phyloP scores from a whole-genome alignment of 2,113 vertebrate genomes.

The Albula goreensis region DNA sequence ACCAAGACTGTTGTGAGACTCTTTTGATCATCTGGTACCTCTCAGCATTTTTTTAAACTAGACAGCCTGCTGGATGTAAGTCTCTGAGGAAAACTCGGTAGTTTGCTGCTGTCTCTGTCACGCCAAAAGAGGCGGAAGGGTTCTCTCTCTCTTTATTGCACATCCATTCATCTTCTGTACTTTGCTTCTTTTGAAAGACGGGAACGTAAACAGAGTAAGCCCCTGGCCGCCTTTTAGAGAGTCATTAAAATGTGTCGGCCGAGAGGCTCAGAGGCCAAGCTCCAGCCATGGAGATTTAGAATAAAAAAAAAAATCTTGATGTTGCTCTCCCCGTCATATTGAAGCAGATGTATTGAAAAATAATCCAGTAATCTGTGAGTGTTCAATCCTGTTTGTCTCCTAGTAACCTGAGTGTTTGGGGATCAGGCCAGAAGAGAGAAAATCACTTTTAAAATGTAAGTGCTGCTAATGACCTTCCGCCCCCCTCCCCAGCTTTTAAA shows the following conservation, averaged over 20 bases:
- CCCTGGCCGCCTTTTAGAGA: not conserved
- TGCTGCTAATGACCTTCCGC: slow-evolving; percentile 60
- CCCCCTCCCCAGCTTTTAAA: slow-evolving; percentile 40
- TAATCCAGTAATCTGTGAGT: slow-evolving; percentile 31
- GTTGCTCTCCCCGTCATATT: slow-evolving; percentile 11
- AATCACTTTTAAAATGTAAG: slow-evolving; percentile 49
- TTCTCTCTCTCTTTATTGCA: not conserved
- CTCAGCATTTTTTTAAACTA: not conserved
- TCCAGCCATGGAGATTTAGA: slow-evolving; percentile 13
- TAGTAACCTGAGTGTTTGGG: slow-evolving; percentile 45
- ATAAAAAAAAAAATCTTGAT: slow-evolving; percentile 10
- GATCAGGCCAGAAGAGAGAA: slow-evolving; percentile 33
- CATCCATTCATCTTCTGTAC: not conserved
- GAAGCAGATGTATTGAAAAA: slow-evolving; percentile 36
- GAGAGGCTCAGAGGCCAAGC: not conserved
- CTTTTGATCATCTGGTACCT: slow-evolving; percentile 25
- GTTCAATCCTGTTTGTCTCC: slow-evolving; percentile 48
- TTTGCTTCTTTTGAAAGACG: slow-evolving; percentile 12
- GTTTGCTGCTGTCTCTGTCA: not conserved
- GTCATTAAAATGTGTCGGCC: slow-evolving; percentile 8
- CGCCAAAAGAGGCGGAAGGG: not conserved
- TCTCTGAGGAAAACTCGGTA: not conserved
- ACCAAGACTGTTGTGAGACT: slow-evolving; percentile 23
- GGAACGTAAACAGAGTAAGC: not conserved
- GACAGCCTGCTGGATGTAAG: not conserved